These are phyloP conservation scores for Caranx ignobilis DNA, from an alignment of 2,113 vertebrate species.

Conservation along the genomic window DNA sequence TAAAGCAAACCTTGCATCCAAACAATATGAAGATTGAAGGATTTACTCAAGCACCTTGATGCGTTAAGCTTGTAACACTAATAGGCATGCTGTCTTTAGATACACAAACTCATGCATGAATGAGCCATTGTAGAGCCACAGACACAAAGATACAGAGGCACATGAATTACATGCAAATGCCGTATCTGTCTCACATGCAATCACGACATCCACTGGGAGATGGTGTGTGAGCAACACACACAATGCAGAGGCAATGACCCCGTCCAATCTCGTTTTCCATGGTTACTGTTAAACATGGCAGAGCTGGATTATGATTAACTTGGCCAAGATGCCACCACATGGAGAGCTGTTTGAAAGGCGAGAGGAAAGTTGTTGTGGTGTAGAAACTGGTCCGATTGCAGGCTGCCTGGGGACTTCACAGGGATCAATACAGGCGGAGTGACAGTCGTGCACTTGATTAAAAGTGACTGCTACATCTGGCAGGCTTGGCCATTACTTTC, in stretches of 20 bases:
- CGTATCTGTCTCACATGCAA: slow-evolving; percentile 32
- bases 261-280: slow-evolving; percentile 68
- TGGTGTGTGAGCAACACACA: slow-evolving; percentile 21
- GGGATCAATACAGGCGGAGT: slow-evolving; percentile 84
- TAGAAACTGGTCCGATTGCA: slow-evolving; percentile 73
- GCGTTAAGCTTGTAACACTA: slow-evolving; percentile 33
- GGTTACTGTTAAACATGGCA: slow-evolving; percentile 51
- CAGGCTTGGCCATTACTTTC: slow-evolving; percentile 84
- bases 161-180: slow-evolving; percentile 45
- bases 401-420: slow-evolving; percentile 73
- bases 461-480: slow-evolving; percentile 89
- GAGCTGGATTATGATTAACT: slow-evolving; percentile 78
- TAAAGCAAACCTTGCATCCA: slow-evolving; percentile 35
- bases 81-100: slow-evolving; percentile 42
- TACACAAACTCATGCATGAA: slow-evolving; percentile 23
- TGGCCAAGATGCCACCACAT: slow-evolving; percentile 63
- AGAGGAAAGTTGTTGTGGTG: slow-evolving; percentile 76
- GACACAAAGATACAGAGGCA: slow-evolving; percentile 27
- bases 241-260: slow-evolving; percentile 36
- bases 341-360: slow-evolving; percentile 80
- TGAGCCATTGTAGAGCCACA: neutral
- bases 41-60: slow-evolving; percentile 39
- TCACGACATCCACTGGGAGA: slow-evolving; percentile 24
- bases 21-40: slow-evolving; percentile 54
- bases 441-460: slow-evolving; percentile 86